These are phyloP conservation scores for Cephus sareptanus DNA, from an alignment of 2,888 invertebrate species.

Conservation along the genomic window DNA sequence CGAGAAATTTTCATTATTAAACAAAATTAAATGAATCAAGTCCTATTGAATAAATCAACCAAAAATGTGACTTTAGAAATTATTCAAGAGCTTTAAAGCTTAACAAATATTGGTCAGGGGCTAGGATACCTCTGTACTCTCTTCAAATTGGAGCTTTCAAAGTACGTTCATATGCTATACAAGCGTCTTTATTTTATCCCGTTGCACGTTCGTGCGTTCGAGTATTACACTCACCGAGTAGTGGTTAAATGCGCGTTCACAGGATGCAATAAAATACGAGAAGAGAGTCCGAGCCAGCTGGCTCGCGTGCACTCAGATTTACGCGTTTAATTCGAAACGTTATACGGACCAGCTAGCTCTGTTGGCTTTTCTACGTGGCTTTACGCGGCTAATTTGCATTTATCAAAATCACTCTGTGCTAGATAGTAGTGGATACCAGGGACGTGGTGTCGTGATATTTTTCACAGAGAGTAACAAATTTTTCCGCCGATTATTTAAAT, in stretches of 20 bases:
- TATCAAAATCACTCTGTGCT: not conserved
- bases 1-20: not conserved
- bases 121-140: not conserved
- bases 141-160: not conserved
- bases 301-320: conserved; percentile 6
- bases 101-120: not conserved
- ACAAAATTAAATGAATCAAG: not conserved
- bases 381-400: not conserved
- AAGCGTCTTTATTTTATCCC: not conserved
- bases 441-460: not conserved
- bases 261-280: not conserved
- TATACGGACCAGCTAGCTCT: not conserved
- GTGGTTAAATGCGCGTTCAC: not conserved
- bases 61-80: not conserved
- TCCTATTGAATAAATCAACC: not conserved
- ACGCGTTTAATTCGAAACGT: conserved; percentile 1
- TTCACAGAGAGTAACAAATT: not conserved
- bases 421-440: not conserved
- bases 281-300: not conserved
- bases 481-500: not conserved
- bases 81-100: not conserved
- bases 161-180: not conserved
- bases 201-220: not conserved
- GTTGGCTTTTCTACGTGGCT: not conserved
- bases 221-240: not conserved